Conservation (phyloP, 2,888 invertebrate species). For the Calephelis perditalis region DNA sequence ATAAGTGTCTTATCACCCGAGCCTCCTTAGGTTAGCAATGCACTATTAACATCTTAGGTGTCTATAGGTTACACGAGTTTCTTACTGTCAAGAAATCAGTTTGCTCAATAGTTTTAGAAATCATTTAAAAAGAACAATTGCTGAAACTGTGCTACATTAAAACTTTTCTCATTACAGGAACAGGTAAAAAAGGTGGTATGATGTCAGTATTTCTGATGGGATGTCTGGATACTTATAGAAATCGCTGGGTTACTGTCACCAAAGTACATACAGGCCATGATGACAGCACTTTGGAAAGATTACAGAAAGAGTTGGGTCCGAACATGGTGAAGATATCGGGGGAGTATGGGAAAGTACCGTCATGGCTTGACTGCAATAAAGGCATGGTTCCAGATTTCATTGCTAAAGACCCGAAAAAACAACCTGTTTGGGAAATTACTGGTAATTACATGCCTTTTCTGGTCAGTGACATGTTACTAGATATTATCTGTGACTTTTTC, state of each 20-base stretch:
- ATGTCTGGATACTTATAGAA: conserved; percentile 82
- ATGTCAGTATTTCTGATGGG: conserved; percentile 98
- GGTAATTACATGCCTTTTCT: conserved; percentile 54
- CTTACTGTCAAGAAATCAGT: no score
- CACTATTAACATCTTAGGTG: no score
- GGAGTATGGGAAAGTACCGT: conserved; percentile 83
- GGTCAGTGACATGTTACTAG: no score
- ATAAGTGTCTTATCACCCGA: no score
- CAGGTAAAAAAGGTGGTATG: conserved; percentile 93
- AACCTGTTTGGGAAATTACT: conserved; percentile 97
- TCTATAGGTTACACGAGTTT: no score
- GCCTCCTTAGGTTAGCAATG: no score
- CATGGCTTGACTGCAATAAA: conserved; percentile 90
- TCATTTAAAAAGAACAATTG: no score
- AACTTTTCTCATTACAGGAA: conserved; percentile 52
- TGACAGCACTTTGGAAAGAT: conserved; percentile 87
- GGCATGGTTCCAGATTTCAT: conserved; percentile 94
- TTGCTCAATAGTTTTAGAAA: no score
- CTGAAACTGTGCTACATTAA: no score
- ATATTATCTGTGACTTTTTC: no score
- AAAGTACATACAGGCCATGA: conserved; percentile 95
- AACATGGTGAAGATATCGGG: conserved; percentile 90
- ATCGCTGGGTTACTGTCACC: conserved; percentile 92
- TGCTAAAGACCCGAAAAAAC: conserved; percentile 87
- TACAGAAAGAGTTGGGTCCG: conserved; percentile 80